phyloP scores from a whole-genome alignment of 2,113 vertebrate genomes.

The Australoheros scitulus region DNA sequence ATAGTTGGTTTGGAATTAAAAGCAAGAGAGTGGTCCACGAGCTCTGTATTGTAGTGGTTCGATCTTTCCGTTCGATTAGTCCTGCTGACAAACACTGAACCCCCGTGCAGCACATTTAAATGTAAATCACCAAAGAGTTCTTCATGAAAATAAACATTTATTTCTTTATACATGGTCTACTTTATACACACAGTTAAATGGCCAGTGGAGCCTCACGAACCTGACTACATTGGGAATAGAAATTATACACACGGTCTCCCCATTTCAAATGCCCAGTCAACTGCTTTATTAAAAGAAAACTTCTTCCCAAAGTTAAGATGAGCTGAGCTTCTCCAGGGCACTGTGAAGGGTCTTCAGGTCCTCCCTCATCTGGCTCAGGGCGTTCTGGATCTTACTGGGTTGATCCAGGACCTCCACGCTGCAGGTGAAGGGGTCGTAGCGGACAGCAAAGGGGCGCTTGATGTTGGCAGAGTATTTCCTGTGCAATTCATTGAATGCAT shows the following conservation, averaged over 20 bases:
- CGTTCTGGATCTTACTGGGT: conserved; percentile 79
- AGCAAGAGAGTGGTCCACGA: conserved; percentile 22
- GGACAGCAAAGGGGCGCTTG: conserved; percentile 80
- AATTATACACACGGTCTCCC: background rate
- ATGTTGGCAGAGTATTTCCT: conserved; percentile 82
- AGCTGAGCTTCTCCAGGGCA: conserved; percentile 80
- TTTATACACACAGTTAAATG: conserved; percentile 16
- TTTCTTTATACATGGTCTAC: conserved; percentile 52
- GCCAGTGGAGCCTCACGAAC: background rate
- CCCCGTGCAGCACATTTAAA: background rate
- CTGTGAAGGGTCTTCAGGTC: conserved; percentile 80
- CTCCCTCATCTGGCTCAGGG: conserved; percentile 74
- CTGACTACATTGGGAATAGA: background rate
- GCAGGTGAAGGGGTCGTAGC: conserved; percentile 80
- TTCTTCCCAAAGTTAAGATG: conserved; percentile 7
- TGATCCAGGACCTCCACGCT: conserved; percentile 80
- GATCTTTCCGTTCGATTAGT: background rate
- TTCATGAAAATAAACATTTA: conserved; percentile 64
- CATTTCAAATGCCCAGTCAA: too few species aligned
- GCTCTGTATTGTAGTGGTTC: conserved; percentile 60
- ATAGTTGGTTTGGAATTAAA: conserved; percentile 71
- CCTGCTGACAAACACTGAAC: conserved; percentile 5
- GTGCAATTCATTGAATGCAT: background rate
- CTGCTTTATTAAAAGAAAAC: background rate
- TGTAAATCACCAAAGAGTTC: background rate